Evolutionary conservation across 2,797 vertebrate species (phyloP), one percentile per base, ranked within the genome.

Genomic region (Mallotus villosus): DNA sequence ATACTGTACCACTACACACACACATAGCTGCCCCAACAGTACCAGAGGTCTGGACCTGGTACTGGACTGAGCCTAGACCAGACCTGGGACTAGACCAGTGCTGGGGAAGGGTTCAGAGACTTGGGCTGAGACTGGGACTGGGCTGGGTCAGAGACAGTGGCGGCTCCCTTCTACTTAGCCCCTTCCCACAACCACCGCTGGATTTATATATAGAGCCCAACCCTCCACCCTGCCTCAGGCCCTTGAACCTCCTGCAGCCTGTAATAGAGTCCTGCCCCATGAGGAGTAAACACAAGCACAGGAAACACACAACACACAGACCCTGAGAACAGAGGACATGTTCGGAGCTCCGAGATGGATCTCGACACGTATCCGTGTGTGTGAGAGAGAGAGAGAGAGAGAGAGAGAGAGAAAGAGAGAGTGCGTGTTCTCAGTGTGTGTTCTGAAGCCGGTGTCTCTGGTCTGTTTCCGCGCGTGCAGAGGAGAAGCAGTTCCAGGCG

Each of bases 401-500:
- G 63, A n/a, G n/a, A n/a, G n/a, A 60, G 58, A 61, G 11, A 24
- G 22, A 61, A 5, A 7, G 17, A 9, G 17, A n/a, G 29, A n/a
- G 63, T 1, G 29, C 2, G 8, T 64, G 19, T 55, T 46, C 41
- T 46, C 41, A 12, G 46, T 59, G 62, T 32, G 27, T 64, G n/a
- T 62, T 22, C 12, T 29, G 73, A 32, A 4, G 32, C 19, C 27
- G 1, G 21, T 4, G 34, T 53, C 4, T 46, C 4, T 29, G 4
- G 34, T 53, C 4, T 51, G 21, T 22, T 1, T 14, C 17, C 3
- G 24, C 8, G 14, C 16, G 78, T 68, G 11, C 82, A 80, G 89
- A 87, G 78, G 84, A 91, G 83, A 85, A 78, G 79, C 80, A 70
- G 62, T 72, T 61, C 4, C 85, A 82, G 68, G 84, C 88, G 78